These are phyloP conservation scores for Stegophylla sp. DNA, from an alignment of 2,888 invertebrate genomes.

Conservation along the genomic window DNA sequence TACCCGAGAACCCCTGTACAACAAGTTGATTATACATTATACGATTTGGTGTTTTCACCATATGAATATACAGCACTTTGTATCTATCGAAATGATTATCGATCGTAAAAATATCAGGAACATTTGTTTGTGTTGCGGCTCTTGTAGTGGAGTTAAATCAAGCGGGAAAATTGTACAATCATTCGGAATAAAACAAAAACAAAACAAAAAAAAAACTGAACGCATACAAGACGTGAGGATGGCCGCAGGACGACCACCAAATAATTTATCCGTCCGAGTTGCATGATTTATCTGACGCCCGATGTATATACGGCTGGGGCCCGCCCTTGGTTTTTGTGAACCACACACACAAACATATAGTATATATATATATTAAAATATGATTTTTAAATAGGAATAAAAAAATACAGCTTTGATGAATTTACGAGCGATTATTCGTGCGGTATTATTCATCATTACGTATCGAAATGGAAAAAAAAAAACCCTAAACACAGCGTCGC, in stretches of 20 bases:
- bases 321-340: conserved; percentile 44
- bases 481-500: background rate
- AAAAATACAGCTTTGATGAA: conserved; percentile 38
- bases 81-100: background rate
- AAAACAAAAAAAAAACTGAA: conserved; percentile 13
- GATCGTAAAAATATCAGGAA: conserved; percentile 6
- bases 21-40: background rate
- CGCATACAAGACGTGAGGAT: conserved; percentile 42
- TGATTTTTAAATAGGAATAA: conserved; percentile 44
- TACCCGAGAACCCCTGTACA: background rate
- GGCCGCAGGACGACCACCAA: conserved; percentile 57
- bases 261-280: conserved; percentile 55
- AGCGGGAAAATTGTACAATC: conserved; percentile 11
- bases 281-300: conserved; percentile 55
- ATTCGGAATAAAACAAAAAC: background rate
- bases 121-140: background rate
- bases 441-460: conserved; percentile 18
- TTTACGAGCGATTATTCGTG: conserved; percentile 38
- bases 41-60: background rate
- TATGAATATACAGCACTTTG: background rate
- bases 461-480: background rate
- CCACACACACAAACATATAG: background rate
- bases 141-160: conserved; percentile 24
- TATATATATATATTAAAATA: conserved; percentile 19
- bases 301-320: conserved; percentile 42